Percentiles rank a stretch among this genome's conserved stretches.
These are phyloP conservation scores for Hirtodrosophila trivittata DNA, from an alignment of 2,888 invertebrate species.

Conservation along the genomic window DNA sequence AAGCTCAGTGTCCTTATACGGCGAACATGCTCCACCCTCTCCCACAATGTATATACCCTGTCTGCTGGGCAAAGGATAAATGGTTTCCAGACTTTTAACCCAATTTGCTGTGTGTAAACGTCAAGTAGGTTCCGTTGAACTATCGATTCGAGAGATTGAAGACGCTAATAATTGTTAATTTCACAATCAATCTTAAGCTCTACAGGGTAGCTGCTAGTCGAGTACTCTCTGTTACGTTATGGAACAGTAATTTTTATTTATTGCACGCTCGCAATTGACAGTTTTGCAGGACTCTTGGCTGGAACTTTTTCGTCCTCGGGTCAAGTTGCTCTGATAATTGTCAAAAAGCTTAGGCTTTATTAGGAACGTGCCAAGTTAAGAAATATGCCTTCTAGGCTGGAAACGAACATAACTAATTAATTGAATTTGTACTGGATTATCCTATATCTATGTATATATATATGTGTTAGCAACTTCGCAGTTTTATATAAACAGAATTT, in stretches of 20 bases:
- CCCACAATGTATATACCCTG: constrained; percentile 16
- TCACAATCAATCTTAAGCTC: not conserved
- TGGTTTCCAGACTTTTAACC: too few species aligned
- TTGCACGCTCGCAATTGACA: constrained; percentile 66
- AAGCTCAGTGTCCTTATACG: constrained; percentile 20
- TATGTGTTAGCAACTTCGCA: too few species aligned
- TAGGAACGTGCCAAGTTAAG: constrained; percentile 32
- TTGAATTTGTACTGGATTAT: constrained; percentile 25
- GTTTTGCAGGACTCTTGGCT: constrained; percentile 49
- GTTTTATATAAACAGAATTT: too few species aligned
- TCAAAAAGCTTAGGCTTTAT: constrained; percentile 39
- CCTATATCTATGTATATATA: constrained; percentile 3
- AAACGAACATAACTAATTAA: constrained; percentile 44
- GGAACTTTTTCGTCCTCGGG: constrained; percentile 21
- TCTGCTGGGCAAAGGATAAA: not conserved
- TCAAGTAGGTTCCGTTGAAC: too few species aligned
- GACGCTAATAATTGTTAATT: too few species aligned
- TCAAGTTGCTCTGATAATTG: constrained; percentile 47
- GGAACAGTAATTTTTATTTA: constrained; percentile 72
- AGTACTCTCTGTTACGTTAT: constrained; percentile 46
- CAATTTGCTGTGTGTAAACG: too few species aligned
- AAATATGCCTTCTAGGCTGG: constrained; percentile 27
- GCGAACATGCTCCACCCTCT: not conserved
- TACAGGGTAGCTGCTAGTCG: constrained; percentile 15
- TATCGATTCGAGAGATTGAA: too few species aligned